Percentiles rank a stretch among this genome's conserved stretches.
phyloP scores from a whole-genome alignment of 1,140 invertebrate genomes.

The Gryon sp. region DNA sequence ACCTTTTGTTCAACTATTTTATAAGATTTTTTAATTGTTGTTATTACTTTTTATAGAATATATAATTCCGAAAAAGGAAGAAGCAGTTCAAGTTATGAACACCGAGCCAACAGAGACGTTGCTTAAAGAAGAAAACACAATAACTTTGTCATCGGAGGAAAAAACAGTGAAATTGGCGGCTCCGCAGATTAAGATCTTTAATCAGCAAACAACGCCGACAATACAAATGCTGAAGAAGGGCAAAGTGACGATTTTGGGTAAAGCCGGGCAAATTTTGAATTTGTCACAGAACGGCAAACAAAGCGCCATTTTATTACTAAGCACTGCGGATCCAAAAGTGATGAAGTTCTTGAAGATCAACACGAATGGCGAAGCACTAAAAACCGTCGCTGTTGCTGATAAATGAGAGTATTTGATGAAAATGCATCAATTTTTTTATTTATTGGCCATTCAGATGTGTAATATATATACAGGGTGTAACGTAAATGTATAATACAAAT shows the following conservation, averaged over 20 bases:
- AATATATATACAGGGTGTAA: too few species aligned
- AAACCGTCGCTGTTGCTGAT: constrained; percentile 59
- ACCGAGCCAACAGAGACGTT: neutral
- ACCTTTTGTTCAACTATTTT: too few species aligned
- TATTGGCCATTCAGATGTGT: constrained; percentile 11
- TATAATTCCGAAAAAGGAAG: too few species aligned
- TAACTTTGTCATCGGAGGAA: constrained; percentile 21
- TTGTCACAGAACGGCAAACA: constrained; percentile 72
- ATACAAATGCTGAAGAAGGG: constrained; percentile 64
- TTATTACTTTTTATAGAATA: too few species aligned
- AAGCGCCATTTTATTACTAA: constrained; percentile 70
- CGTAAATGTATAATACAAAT: too few species aligned
- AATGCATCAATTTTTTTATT: neutral
- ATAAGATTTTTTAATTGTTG: too few species aligned
- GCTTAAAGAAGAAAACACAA: constrained; percentile 13
- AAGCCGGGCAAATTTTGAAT: constrained; percentile 70
- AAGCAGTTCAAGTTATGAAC: neutral
- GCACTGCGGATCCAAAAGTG: constrained; percentile 57
- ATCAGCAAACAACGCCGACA: constrained; percentile 50
- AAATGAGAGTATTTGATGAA: constrained; percentile 52
- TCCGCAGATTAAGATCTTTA: constrained; percentile 55
- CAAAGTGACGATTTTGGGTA: constrained; percentile 69
- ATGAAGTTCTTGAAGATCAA: constrained; percentile 70
- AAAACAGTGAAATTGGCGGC: constrained; percentile 56
- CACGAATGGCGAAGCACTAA: constrained; percentile 58